A percentile compares a stretch with the other conserved stretches of the same genome.
These are phyloP conservation scores for Hyperoplus lanceolatus DNA, from an alignment of 2,797 vertebrate genomes.

Conservation along the genomic window DNA sequence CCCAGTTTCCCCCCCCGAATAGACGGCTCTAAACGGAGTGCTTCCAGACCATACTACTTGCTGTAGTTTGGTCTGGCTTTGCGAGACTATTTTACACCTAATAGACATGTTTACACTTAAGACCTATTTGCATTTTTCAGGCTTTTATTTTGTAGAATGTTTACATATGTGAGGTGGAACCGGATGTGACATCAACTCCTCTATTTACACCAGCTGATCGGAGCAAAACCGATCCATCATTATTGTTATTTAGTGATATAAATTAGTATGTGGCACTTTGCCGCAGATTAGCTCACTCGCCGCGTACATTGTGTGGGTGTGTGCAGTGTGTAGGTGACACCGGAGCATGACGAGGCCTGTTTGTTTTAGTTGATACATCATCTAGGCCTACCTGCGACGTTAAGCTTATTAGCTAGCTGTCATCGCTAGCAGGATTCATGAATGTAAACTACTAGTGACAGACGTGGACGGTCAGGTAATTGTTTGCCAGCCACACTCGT, in stretches of 20 bases:
- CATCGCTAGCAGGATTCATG: slow-evolving; percentile 13
- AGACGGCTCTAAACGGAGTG: no score
- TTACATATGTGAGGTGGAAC: slow-evolving; percentile 31
- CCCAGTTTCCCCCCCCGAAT: no score
- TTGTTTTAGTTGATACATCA: slow-evolving; percentile 4
- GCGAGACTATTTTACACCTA: no score
- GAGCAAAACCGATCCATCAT: slow-evolving; percentile 12
- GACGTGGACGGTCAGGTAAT: neutral
- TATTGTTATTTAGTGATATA: neutral
- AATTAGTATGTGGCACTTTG: no score
- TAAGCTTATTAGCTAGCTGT: slow-evolving; percentile 61
- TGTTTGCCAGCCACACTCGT: no score
- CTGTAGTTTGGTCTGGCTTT: no score
- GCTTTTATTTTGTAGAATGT: slow-evolving; percentile 48
- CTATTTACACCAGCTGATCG: slow-evolving; percentile 79
- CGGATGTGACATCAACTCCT: slow-evolving; percentile 71
- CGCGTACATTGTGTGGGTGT: neutral
- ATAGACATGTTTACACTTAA: no score
- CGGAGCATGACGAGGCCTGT: neutral
- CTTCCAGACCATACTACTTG: no score
- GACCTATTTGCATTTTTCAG: neutral
- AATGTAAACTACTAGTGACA: slow-evolving; percentile 11
- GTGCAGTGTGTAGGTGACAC: neutral
- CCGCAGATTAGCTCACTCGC: fast-evolving
- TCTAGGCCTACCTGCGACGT: slow-evolving; percentile 54